Evolutionary conservation across 2,888 invertebrate genomes (phyloP), one percentile per base, ranked within the genome.

Genomic region (Drosophila villosipedis): DNA sequence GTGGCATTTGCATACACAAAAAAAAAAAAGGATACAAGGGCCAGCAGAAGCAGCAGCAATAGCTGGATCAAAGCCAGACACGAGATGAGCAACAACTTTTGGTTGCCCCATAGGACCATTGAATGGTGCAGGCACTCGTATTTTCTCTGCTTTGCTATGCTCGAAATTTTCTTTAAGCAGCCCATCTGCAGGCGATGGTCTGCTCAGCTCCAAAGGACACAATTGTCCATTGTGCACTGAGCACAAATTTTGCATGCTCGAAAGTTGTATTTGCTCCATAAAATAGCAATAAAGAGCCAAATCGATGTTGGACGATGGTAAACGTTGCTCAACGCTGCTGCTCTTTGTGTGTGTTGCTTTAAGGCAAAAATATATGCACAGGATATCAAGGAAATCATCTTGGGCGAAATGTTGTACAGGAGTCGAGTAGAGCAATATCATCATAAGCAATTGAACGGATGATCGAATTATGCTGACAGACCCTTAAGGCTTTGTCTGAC

Each of bases 361-460:
- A 73, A 73, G 80, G 71, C 74, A 79, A 62, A 65, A 82, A 77
- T 83, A 85, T 85, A 83, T 73, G 79, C 79, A 54, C 58, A 80
- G 82, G 80, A 83, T 86, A 80, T 79, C 72, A 73, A 70, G 83
- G 79, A 83, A 79, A 82, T 78, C 73, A 76, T 66, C 78, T 80
- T 61, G 61, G 33, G n/a, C 30, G 25, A 43, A 61, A 62, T 64
- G 37, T 47, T 28, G 16, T 30, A 33, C 30, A 30, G 25, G 39
- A 54, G 59, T 37, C 49, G 33, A 53, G 43, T 64, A 37, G 49
- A 64, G 62, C 54, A 69, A 74, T 78, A 75, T 71, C 80, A 78
- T 64, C 84, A 85, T 89, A 75, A 84, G 90, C 85, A 85, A 87
- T 85, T 90, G 87, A 84, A 84, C 77, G 82, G 82, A 82, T 84